Percentiles rank a stretch among this genome's conserved stretches.
Evolutionary conservation across 2,113 vertebrate genomes (phyloP).

Genomic region (Hyla sarda): DNA sequence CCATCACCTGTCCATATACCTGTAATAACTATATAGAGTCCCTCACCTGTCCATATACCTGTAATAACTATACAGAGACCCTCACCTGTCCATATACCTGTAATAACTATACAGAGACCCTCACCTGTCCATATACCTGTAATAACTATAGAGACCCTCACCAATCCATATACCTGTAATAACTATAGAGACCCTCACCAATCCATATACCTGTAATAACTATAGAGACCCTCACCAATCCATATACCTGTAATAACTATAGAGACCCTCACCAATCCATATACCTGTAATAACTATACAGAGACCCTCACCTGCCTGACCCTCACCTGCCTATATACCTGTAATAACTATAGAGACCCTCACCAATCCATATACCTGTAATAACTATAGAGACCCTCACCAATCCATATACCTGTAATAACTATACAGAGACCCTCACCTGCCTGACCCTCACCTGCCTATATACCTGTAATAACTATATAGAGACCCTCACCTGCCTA

Average conservation of each 20-base stretch:
- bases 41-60: neutral
- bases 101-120: neutral
- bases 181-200: no score
- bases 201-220: no score
- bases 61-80: neutral
- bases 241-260: no score
- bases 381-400: neutral
- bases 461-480: neutral
- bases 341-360: no score
- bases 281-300: neutral
- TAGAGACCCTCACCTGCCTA: neutral
- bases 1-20: neutral
- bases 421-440: neutral
- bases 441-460: neutral
- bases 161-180: no score
- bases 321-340: neutral
- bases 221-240: no score
- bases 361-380: neutral
- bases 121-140: no score
- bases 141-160: no score
- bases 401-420: neutral
- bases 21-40: neutral
- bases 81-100: no score
- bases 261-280: no score
- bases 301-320: no score